Evolutionary conservation across 2,113 vertebrate species (phyloP).

Genomic region (Etheostoma cragini): DNA sequence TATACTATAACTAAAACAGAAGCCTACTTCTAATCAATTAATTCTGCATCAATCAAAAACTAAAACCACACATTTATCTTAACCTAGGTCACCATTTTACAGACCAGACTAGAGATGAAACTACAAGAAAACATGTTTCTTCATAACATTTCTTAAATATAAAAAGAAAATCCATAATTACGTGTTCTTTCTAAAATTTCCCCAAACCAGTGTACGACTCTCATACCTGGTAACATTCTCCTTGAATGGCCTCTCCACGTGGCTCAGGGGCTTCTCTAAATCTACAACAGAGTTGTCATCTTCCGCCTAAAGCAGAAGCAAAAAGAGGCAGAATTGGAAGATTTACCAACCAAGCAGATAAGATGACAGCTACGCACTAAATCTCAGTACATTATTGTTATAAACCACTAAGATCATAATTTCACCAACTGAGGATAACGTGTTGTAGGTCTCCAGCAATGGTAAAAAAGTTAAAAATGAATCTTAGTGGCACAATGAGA

Average conservation of each 20-base stretch:
- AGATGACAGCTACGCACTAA: not conserved
- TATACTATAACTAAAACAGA: not conserved
- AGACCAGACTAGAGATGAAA: not conserved
- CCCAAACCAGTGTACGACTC: not conserved
- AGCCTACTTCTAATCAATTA: not conserved
- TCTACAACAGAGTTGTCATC: slow-evolving; percentile 89
- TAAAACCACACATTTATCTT: not conserved
- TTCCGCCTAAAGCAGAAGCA: slow-evolving; percentile 83
- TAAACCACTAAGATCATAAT: not conserved
- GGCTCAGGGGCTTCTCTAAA: slow-evolving; percentile 88
- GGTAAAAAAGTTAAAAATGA: not conserved
- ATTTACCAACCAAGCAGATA: not conserved
- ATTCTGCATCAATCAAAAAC: not conserved
- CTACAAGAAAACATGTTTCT: not conserved
- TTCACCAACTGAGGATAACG: not conserved
- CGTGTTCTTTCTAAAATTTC: too few species aligned
- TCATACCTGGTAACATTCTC: slow-evolving; percentile 91
- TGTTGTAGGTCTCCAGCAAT: slow-evolving; percentile 12
- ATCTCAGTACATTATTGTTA: not conserved
- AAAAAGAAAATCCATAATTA: not conserved
- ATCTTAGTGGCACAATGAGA: slow-evolving; percentile 7
- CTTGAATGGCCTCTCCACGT: slow-evolving; percentile 93
- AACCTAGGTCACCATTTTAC: too few species aligned
- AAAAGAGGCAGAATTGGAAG: not conserved
- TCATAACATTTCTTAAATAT: not conserved